phyloP scores from a whole-genome alignment of 2,888 invertebrate genomes.

The Tinea pellionella region DNA sequence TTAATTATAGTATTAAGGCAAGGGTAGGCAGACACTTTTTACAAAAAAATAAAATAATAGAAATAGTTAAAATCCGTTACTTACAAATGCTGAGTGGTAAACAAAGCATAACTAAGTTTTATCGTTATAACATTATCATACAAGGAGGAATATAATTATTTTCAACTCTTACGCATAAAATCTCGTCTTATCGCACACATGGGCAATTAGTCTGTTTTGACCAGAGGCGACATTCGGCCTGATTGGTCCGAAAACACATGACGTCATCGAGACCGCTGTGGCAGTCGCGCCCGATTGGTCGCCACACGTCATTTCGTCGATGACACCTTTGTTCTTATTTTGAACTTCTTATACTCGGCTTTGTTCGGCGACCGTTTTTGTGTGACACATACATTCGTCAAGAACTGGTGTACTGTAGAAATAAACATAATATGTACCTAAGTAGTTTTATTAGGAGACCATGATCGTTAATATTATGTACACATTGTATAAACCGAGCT shows the following conservation, averaged over 20 bases:
- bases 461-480: not conserved
- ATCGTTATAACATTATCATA: too few species aligned
- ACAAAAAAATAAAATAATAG: too few species aligned
- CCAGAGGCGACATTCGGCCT: constrained; percentile 58
- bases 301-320: constrained; percentile 69
- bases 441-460: not conserved
- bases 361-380: constrained; percentile 6
- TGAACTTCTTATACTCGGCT: constrained; percentile 24
- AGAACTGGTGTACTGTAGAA: not conserved
- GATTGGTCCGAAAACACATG: constrained; percentile 54
- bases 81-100: too few species aligned
- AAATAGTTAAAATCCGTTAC: too few species aligned
- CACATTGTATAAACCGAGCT: too few species aligned
- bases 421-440: too few species aligned
- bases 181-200: constrained; percentile 57
- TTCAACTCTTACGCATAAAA: constrained; percentile 27
- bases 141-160: constrained; percentile 16
- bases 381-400: not conserved
- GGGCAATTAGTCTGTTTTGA: constrained; percentile 69
- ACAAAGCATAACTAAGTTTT: too few species aligned
- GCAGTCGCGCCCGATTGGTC: constrained; percentile 68
- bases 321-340: constrained; percentile 70
- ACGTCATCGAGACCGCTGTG: constrained; percentile 61
- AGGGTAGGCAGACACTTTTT: too few species aligned
- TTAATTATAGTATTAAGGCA: too few species aligned